These are phyloP conservation scores for Limenitis camilla DNA, from an alignment of 2,888 invertebrate genomes.

Conservation along the genomic window DNA sequence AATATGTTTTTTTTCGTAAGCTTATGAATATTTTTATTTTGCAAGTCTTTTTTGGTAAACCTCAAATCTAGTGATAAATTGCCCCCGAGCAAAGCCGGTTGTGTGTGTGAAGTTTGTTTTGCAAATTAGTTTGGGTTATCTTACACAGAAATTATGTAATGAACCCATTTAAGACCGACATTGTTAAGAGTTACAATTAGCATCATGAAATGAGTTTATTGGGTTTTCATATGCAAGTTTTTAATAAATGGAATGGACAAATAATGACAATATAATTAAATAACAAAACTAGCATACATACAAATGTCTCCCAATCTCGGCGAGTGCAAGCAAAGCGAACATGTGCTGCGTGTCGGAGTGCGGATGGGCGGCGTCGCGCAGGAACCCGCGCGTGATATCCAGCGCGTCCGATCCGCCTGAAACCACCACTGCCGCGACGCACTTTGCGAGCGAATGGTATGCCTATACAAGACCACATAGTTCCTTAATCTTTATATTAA, in stretches of 20 bases:
- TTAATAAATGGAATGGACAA: neutral
- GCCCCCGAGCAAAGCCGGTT: too few species aligned
- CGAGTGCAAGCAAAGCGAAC: conserved; percentile 94
- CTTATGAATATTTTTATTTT: too few species aligned
- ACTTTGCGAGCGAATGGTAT: conserved; percentile 96
- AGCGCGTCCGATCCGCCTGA: conserved; percentile 78
- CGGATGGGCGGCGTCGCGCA: conserved; percentile 82
- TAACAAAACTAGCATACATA: conserved; percentile 58
- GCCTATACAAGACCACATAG: conserved; percentile 70
- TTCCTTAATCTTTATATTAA: too few species aligned
- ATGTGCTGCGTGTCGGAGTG: conserved; percentile 88
- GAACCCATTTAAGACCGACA: too few species aligned
- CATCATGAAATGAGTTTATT: too few species aligned
- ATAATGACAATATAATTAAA: neutral
- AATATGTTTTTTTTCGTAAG: too few species aligned
- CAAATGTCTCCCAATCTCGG: conserved; percentile 97
- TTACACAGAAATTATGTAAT: too few species aligned
- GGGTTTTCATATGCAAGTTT: neutral
- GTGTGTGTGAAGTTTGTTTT: too few species aligned
- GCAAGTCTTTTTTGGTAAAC: too few species aligned
- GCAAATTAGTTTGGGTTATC: too few species aligned
- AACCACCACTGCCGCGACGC: conserved; percentile 94
- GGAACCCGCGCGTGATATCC: conserved; percentile 64
- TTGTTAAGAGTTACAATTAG: too few species aligned
- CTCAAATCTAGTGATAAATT: too few species aligned